phyloP scores from a whole-genome alignment of 2,113 vertebrate genomes.

The Stictonetta naevosa region DNA sequence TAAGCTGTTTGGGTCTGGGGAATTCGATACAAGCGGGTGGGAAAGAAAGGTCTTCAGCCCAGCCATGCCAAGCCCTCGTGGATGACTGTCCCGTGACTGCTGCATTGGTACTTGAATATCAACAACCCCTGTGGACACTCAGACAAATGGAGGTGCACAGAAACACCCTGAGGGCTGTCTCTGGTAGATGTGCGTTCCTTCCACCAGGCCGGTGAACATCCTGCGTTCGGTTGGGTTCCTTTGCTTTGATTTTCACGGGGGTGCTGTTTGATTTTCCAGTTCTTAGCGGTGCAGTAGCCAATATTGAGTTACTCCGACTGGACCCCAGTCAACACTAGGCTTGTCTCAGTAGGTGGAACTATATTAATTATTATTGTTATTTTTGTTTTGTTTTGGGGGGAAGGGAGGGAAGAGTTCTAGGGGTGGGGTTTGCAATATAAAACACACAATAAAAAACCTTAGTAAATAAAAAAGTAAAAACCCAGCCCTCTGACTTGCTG shows the following conservation, averaged over 20 bases:
- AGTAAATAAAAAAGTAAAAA: slow-evolving; percentile 63
- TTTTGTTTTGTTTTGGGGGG: slow-evolving; percentile 20
- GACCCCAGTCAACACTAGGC: slow-evolving; percentile 61
- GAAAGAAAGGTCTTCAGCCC: not conserved
- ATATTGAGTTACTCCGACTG: slow-evolving; percentile 47
- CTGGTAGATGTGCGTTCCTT: not conserved
- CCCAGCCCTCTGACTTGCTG: not conserved
- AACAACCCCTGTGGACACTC: not conserved
- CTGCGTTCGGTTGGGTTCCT: not conserved
- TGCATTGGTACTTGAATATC: slow-evolving; percentile 1
- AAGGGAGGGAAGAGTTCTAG: slow-evolving; percentile 40
- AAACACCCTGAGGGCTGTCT: not conserved
- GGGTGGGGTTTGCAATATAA: slow-evolving; percentile 71
- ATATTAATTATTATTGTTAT: slow-evolving; percentile 28
- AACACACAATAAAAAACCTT: slow-evolving; percentile 73
- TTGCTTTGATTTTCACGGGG: slow-evolving; percentile 15
- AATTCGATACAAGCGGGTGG: not conserved
- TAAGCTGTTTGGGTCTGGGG: not conserved
- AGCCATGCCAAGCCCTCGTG: not conserved
- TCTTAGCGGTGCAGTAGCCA: slow-evolving; percentile 60
- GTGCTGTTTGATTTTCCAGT: slow-evolving; percentile 18
- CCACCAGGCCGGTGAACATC: not conserved
- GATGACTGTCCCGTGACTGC: not conserved
- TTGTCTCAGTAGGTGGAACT: slow-evolving; percentile 66
- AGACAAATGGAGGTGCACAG: not conserved